Evolutionary conservation across 1,140 invertebrate genomes (phyloP).

Genomic region (Temnothorax nylanderi): DNA sequence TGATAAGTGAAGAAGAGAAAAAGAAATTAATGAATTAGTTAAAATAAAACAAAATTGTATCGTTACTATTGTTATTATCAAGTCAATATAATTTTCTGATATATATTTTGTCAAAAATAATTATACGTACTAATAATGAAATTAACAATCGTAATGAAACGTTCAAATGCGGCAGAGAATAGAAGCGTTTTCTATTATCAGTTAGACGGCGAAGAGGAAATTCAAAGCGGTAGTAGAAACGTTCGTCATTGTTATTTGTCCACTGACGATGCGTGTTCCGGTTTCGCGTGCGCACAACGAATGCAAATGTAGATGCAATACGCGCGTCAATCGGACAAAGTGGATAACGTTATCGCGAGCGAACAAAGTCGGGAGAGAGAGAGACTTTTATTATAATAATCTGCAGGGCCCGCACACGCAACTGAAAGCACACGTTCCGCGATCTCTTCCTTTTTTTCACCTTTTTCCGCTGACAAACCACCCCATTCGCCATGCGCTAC

Average conservation of each 20-base stretch:
- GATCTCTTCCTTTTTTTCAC: conserved; percentile 33
- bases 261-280: conserved; percentile 62
- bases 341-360: conserved; percentile 32
- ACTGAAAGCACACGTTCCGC: conserved; percentile 42
- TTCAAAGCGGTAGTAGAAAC: neutral
- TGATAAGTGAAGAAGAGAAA: neutral
- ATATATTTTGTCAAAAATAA: neutral
- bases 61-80: neutral
- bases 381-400: conserved; percentile 79
- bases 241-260: conserved; percentile 63
- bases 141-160: neutral
- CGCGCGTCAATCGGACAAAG: conserved; percentile 65
- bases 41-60: neutral
- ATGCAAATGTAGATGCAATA: conserved; percentile 71
- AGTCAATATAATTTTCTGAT: neutral
- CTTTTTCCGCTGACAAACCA: conserved; percentile 40
- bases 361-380: conserved; percentile 63
- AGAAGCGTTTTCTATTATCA: conserved; percentile 27
- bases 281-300: conserved; percentile 56
- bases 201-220: neutral
- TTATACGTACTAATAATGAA: neutral
- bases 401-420: conserved; percentile 58
- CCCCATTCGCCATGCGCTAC: conserved; percentile 34
- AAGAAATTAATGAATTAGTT: neutral
- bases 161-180: neutral